phyloP scores from a whole-genome alignment of 2,797 vertebrate genomes.

The Myripristis murdjan region DNA sequence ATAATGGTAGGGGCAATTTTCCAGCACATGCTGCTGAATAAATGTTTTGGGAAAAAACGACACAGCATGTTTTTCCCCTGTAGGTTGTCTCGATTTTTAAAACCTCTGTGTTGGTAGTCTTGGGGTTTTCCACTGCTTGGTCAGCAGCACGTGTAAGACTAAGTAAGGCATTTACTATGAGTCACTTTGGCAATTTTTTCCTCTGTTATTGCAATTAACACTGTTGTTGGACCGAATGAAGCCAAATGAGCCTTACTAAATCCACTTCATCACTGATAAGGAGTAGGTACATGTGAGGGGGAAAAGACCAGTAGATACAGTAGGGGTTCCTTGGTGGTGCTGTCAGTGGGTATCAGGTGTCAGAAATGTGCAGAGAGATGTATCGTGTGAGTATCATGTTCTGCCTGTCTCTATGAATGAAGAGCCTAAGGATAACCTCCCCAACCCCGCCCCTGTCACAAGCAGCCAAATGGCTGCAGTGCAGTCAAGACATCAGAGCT shows the following conservation, averaged over 20 bases:
- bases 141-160: slow-evolving; percentile 18
- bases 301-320: slow-evolving; percentile 4
- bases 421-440: slow-evolving; percentile 39
- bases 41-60: slow-evolving; percentile 24
- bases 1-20: slow-evolving; percentile 21
- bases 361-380: slow-evolving; percentile 62
- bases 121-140: slow-evolving; percentile 56
- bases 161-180: slow-evolving; percentile 22
- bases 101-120: slow-evolving; percentile 21
- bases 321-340: slow-evolving; percentile 23
- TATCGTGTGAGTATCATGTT: slow-evolving; percentile 60
- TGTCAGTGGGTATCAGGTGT: slow-evolving; percentile 54
- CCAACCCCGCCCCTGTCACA: slow-evolving; percentile 17
- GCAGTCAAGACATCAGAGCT: slow-evolving; percentile 14
- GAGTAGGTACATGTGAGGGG: neutral
- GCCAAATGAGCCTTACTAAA: slow-evolving; percentile 16
- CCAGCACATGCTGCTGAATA: neutral
- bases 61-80: slow-evolving; percentile 26
- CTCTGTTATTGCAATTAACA: slow-evolving; percentile 30
- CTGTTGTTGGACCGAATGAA: slow-evolving; percentile 21
- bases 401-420: slow-evolving; percentile 58
- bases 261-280: slow-evolving; percentile 23
- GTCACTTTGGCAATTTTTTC: slow-evolving; percentile 37
- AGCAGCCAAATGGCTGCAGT: neutral
- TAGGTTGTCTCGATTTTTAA: slow-evolving; percentile 18